Conservation (phyloP, 2,888 invertebrate genomes). For the Chloromyia formosa region DNA sequence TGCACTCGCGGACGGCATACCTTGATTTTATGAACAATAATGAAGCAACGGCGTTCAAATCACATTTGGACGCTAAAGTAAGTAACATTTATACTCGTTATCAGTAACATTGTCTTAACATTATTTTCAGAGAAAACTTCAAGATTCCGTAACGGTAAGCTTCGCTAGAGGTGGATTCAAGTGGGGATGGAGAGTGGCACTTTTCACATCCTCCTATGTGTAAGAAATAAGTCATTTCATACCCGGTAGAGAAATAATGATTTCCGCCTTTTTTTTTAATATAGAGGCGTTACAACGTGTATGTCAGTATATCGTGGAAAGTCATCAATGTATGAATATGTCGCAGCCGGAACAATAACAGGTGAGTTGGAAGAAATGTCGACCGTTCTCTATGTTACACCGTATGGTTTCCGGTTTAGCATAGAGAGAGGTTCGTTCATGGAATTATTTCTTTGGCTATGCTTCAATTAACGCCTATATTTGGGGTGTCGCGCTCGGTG, state of each 20-base stretch:
- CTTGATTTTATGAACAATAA: conserved; percentile 76
- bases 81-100: conserved; percentile 24
- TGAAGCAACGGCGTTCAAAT: conserved; percentile 75
- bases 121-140: conserved; percentile 71
- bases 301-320: conserved; percentile 75
- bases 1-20: conserved; percentile 69
- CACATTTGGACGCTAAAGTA: conserved; percentile 76
- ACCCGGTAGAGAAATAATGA: neutral
- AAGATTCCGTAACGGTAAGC: conserved; percentile 73
- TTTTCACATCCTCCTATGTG: conserved; percentile 76
- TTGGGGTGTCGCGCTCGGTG: no score
- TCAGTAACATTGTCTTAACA: neutral
- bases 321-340: conserved; percentile 73
- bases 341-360: conserved; percentile 71
- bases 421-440: no score
- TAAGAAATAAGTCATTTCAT: conserved; percentile 58
- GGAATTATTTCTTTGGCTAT: no score
- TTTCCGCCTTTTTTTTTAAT: neutral
- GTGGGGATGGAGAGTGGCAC: conserved; percentile 74
- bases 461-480: no score
- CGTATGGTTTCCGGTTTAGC: no score
- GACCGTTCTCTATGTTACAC: no score
- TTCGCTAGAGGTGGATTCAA: conserved; percentile 77
- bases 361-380: no score
- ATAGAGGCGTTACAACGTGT: conserved; percentile 71